Conservation (phyloP, 2,113 vertebrate genomes). For the Leptosomus discolor region DNA sequence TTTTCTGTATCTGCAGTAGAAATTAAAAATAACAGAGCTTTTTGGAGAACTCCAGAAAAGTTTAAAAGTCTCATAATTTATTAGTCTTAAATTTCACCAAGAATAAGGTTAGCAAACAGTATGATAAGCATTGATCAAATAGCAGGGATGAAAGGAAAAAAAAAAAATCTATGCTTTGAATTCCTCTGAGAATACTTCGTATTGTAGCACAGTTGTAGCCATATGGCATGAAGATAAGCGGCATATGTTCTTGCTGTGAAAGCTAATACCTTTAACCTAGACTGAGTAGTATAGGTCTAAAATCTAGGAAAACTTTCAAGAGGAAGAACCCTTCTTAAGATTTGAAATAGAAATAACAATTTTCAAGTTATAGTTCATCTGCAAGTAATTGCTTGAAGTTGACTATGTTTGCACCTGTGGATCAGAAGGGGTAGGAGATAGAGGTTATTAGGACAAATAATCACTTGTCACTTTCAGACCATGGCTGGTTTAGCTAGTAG, state of each 20-base stretch:
- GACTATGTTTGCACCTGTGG: not conserved
- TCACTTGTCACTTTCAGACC: not conserved
- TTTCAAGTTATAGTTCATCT: not conserved
- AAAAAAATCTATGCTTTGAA: not conserved
- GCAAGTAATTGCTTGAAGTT: not conserved
- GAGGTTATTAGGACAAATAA: not conserved
- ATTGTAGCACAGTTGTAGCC: not conserved
- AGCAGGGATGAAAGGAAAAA: not conserved
- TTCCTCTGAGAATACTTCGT: not conserved
- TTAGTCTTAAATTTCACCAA: not conserved
- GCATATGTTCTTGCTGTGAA: not conserved
- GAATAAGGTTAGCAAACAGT: not conserved
- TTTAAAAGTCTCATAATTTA: not conserved
- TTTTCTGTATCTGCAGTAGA: not conserved
- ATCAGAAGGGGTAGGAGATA: not conserved
- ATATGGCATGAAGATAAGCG: not conserved
- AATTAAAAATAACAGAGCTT: not conserved
- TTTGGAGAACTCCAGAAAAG: not conserved
- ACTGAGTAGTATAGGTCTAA: too few species aligned
- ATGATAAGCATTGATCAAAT: not conserved
- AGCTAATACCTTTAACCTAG: not conserved
- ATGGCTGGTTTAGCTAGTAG: not conserved
- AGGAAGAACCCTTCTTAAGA: not conserved
- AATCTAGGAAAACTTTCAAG: not conserved
- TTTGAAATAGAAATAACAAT: not conserved